These are phyloP conservation scores for mouse (Mus musculus) DNA, from an alignment of 2,113 vertebrate genomes.

Conservation along the genomic window GRCm39 chrX:50731501-50732000, in stretches of 20 bases:
- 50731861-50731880: neutral
- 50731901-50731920: neutral
- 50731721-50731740: neutral
- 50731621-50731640: neutral
- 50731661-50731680: neutral
- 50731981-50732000: neutral
- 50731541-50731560: neutral
- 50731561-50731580: neutral
- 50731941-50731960: slow-evolving; percentile 13
- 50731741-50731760: neutral
- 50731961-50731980: neutral
- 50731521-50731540: neutral
- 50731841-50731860: neutral
- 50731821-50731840: neutral
- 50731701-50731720: neutral
- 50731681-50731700: neutral
- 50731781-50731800: neutral
- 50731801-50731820: neutral
- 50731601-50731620: neutral
- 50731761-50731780: neutral
- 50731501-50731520: neutral
- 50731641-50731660: slow-evolving; percentile 11
- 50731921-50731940: neutral
- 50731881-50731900: neutral
- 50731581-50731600: neutral